Conservation (phyloP, 2,888 invertebrate species). For the Ennomos fuscantarius region DNA sequence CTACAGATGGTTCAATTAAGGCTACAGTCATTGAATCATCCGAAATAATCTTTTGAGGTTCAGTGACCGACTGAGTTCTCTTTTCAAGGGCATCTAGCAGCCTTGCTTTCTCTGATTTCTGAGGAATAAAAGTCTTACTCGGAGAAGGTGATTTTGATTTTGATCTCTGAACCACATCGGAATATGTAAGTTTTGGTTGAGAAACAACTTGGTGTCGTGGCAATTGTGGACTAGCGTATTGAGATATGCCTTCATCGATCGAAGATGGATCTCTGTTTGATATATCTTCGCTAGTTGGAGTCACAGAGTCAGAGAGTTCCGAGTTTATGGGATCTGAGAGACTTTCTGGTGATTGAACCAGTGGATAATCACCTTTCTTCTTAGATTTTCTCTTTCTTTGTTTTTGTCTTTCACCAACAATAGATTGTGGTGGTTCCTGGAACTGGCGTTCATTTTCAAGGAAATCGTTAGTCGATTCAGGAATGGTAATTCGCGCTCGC, state of each 20-base stretch:
- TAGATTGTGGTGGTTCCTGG: constrained; percentile 60
- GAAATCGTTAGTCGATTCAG: constrained; percentile 70
- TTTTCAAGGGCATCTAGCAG: constrained; percentile 71
- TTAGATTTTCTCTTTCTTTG: constrained; percentile 72
- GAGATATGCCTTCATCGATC: constrained; percentile 79
- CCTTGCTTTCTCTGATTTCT: constrained; percentile 67
- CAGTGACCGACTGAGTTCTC: constrained; percentile 63
- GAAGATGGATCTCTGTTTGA: constrained; percentile 73
- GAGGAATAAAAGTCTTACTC: constrained; percentile 59
- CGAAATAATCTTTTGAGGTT: constrained; percentile 54
- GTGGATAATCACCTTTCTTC: constrained; percentile 69
- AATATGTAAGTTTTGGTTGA: constrained; percentile 69
- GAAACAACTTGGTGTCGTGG: constrained; percentile 50
- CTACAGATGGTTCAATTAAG: constrained; percentile 71
- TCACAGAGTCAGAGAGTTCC: constrained; percentile 74
- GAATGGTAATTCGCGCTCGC: constrained; percentile 84
- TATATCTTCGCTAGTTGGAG: constrained; percentile 76
- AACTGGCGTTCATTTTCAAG: constrained; percentile 69
- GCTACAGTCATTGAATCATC: constrained; percentile 68
- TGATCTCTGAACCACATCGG: constrained; percentile 79
- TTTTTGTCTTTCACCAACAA: constrained; percentile 67
- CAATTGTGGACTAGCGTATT: constrained; percentile 62
- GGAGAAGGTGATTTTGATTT: constrained; percentile 82
- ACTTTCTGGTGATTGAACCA: constrained; percentile 72
- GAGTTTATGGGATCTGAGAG: constrained; percentile 80